Conservation (phyloP, 1,140 invertebrate genomes). For the Berghia stephanieae region DNA sequence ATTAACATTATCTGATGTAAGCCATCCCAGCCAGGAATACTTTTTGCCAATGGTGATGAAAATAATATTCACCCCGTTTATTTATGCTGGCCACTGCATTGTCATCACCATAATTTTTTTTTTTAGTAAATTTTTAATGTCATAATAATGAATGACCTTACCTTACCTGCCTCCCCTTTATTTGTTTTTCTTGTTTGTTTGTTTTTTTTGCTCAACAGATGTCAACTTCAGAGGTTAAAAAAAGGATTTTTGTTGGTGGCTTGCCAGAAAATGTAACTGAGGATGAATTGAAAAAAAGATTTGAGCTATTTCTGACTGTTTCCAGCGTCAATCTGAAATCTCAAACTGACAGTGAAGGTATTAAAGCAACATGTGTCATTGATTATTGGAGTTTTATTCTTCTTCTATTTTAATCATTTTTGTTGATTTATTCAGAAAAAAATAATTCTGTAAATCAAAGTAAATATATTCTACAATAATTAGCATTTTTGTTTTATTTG, state of each 20-base stretch:
- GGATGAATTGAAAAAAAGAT: constrained; percentile 36
- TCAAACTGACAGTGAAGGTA: constrained; percentile 37
- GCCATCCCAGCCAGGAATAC: too few species aligned
- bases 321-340: constrained; percentile 40
- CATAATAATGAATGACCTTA: too few species aligned
- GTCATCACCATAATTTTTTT: too few species aligned
- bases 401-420: neutral
- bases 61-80: too few species aligned
- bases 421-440: neutral
- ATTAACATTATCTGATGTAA: too few species aligned
- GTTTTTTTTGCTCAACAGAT: too few species aligned
- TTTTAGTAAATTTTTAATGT: too few species aligned
- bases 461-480: neutral
- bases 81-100: too few species aligned
- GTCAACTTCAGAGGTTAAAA: neutral
- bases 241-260: constrained; percentile 38
- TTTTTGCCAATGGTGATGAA: too few species aligned
- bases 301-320: constrained; percentile 45
- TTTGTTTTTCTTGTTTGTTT: too few species aligned
- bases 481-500: neutral
- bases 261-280: constrained; percentile 27
- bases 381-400: neutral
- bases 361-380: neutral
- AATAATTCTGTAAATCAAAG: too few species aligned
- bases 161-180: too few species aligned